Conservation (phyloP, 1,140 invertebrate genomes). For the Bombus cullumanus region DNA sequence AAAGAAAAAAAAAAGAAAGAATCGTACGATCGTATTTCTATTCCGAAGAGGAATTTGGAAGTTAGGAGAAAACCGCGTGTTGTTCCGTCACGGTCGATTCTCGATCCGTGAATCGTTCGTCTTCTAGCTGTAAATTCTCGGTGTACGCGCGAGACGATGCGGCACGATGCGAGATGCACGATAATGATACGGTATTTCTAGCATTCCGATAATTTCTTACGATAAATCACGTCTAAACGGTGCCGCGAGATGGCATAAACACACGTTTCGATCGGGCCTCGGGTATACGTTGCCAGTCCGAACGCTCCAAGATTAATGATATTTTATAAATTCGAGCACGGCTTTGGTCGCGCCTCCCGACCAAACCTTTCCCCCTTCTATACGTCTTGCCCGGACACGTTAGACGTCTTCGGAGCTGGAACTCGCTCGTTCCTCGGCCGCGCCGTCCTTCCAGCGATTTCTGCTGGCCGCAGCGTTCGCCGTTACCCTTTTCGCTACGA, state of each 20-base stretch:
- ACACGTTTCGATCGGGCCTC: slow-evolving; percentile 73
- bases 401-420: slow-evolving; percentile 22
- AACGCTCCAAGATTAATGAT: slow-evolving; percentile 74
- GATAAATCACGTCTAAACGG: slow-evolving; percentile 82
- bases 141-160: slow-evolving; percentile 39
- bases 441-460: not conserved
- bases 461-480: not conserved
- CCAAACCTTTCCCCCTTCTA: not conserved
- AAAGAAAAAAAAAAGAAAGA: not conserved
- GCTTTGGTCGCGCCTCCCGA: slow-evolving; percentile 48
- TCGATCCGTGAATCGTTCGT: slow-evolving; percentile 37
- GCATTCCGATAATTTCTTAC: slow-evolving; percentile 82
- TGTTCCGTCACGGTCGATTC: slow-evolving; percentile 44
- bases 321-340: slow-evolving; percentile 76
- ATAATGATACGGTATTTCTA: slow-evolving; percentile 82
- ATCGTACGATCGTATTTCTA: not conserved
- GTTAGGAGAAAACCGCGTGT: slow-evolving; percentile 14
- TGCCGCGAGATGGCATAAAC: slow-evolving; percentile 79
- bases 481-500: slow-evolving; percentile 33
- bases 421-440: not conserved
- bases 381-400: not conserved
- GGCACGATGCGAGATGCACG: slow-evolving; percentile 62
- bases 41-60: not conserved
- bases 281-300: slow-evolving; percentile 54
- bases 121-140: slow-evolving; percentile 60